Percentiles rank a stretch among this genome's conserved stretches.
Evolutionary conservation across 53 echinoderm and acorn worm genomes (phyloP).

Genomic region (Crossaster papposus): DNA sequence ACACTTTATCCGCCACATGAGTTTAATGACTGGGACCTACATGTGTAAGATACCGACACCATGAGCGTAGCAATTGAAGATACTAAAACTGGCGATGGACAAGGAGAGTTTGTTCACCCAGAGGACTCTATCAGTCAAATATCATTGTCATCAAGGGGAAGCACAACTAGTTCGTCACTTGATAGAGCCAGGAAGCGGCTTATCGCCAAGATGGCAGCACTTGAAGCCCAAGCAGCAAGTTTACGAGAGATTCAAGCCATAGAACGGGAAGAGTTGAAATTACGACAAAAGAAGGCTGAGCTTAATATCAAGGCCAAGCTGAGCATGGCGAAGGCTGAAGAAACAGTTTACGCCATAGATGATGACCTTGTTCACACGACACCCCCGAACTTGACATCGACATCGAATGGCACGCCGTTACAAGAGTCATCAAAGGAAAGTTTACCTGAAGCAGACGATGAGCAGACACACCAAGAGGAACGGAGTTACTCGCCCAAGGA

Average conservation of each 20-base stretch:
- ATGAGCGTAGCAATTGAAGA: neutral
- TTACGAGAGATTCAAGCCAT: too few relatives aligned
- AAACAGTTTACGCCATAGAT: too few relatives aligned
- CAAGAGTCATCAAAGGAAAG: neutral
- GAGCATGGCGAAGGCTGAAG: neutral
- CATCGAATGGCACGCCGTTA: too few relatives aligned
- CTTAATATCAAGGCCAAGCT: neutral
- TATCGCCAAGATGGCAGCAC: conserved; percentile 11
- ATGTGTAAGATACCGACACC: too few relatives aligned
- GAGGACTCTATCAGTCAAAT: conserved; percentile 1
- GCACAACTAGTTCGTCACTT: neutral
- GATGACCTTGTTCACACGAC: neutral
- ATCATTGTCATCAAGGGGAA: neutral
- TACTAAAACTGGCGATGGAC: neutral
- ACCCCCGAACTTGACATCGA: neutral
- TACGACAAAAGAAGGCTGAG: conserved; percentile 4
- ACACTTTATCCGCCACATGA: too few relatives aligned
- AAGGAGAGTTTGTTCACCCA: neutral
- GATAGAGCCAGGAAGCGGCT: neutral
- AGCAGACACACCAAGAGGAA: too few relatives aligned
- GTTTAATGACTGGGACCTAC: too few relatives aligned
- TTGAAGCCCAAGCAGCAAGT: neutral
- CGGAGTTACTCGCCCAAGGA: neutral
- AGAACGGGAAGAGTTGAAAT: conserved; percentile 9
- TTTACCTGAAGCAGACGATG: neutral